phyloP scores from a whole-genome alignment of 2,797 vertebrate genomes.

The Pseudomugil tenellus region DNA sequence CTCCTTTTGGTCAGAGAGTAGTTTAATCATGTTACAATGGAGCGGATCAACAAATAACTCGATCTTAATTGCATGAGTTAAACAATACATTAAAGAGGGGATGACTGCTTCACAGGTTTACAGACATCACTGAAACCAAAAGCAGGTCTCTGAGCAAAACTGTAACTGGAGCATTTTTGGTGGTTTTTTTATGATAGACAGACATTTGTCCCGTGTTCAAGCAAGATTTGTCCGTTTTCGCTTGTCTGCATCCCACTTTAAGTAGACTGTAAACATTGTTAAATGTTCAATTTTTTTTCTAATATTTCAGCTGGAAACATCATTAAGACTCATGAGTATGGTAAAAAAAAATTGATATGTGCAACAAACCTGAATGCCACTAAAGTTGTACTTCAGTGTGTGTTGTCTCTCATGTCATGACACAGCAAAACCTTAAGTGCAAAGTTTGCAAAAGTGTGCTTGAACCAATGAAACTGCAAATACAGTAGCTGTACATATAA shows the following conservation, averaged over 20 bases:
- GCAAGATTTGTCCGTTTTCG: slow-evolving; percentile 8
- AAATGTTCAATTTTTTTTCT: background rate
- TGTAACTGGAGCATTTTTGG: slow-evolving; percentile 12
- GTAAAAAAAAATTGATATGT: slow-evolving; percentile 10
- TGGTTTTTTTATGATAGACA: slow-evolving; percentile 27
- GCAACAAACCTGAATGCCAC: slow-evolving; percentile 26
- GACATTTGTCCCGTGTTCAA: background rate
- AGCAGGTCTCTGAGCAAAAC: slow-evolving; percentile 31
- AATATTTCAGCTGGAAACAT: background rate
- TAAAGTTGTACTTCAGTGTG: slow-evolving; percentile 6
- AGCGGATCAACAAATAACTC: slow-evolving; percentile 66
- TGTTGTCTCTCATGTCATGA: too few relatives aligned
- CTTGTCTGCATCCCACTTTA: background rate
- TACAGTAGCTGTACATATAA: slow-evolving; percentile 16
- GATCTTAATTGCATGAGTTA: slow-evolving; percentile 60
- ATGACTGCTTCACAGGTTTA: slow-evolving; percentile 14
- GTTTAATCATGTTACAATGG: slow-evolving; percentile 47
- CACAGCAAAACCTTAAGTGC: slow-evolving; percentile 18
- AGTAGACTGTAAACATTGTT: slow-evolving; percentile 3
- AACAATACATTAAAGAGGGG: slow-evolving; percentile 33
- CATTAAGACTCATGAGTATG: slow-evolving; percentile 19
- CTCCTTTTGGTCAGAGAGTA: slow-evolving; percentile 43
- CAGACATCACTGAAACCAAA: slow-evolving; percentile 40
- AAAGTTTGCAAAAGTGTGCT: slow-evolving; percentile 39
- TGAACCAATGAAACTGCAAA: slow-evolving; percentile 34